Evolutionary conservation across 2,113 vertebrate species (phyloP), one percentile per base, ranked within the genome.

Genomic region (Cynoglossus semilaevis): DNA sequence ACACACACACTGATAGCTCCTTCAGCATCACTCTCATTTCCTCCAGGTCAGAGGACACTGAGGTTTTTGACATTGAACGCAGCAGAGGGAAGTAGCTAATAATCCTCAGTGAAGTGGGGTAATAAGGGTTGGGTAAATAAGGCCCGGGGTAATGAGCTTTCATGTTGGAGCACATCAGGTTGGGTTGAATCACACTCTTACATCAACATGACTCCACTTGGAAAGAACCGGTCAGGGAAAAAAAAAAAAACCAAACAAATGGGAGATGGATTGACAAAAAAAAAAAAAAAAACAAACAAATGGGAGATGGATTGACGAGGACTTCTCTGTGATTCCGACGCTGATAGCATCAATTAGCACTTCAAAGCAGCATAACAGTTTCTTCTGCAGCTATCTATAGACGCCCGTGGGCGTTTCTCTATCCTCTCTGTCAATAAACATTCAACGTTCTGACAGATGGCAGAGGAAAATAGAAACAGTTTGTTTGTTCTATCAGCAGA

Each of bases 311-410:
- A 45, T 29, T 29, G 3, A 29, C 15, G 61, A 66, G 68, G 73
- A 79, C 63, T 76, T 64, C 63, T 60, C 70, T 74, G 63, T 66
- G 77, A 81, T 82, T 78, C 74, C 40, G 57, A 57, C 68, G 64
- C 53, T 40, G 80, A 87, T 83, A 74, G 81, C 70, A 43, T 72
- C 81, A 70, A 87, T 87, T 86, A 85, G 80, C 87, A 83, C 81
- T 87, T 88, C 85, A 87, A 87, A 87, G 85, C 47, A 0, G 44
- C 47, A n/a, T 9, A 18, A 51, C 76, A 67, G 61, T 61, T 80
- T 37, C 22, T 80, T 70, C 73, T 70, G 61, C 44, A 15, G 78
- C 78, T 88, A 85, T 86, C 74, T 86, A 82, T 85, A 77, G 82
- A 81, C 29, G 70, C 80, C 77, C 72, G 84, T 77, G 51, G 84